Base-by-base conservation (phyloP, 1,140 invertebrate species). In the Ceratosolen fusciceps region DNA sequence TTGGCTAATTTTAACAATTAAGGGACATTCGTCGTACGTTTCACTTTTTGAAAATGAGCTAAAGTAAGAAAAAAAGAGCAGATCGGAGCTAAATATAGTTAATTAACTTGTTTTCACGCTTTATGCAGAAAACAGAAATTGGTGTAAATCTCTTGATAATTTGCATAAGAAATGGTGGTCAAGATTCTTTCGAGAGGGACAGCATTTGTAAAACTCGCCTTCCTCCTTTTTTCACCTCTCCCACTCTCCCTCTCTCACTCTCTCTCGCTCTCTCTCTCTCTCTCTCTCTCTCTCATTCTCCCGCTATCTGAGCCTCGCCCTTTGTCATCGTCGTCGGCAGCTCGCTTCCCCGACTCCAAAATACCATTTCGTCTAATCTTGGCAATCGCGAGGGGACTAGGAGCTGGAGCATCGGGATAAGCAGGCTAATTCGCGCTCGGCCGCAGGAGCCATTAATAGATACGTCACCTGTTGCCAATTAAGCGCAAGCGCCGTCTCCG, bases 391-490 rank as follows among this genome's bases (percentile, higher is more conserved):
- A 54, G n/a, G 3, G 21, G 60, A 14, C 10, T 37, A 19, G 8
- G 29, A 24, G 29, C 16, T 31, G n/a, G 16, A 56, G 58, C 29
- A 39, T 12, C 2, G 67, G 29, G n/a, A 37, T 29, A 52, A 73
- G 7, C 16, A 21, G 54, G 39, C 4, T 37, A 58, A 47, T 49
- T 24, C 21, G 67, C 29, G 56, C 21, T 54, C 58, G 80, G 65
- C 37, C 54, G 26, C n/a, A 52, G 34, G 70, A 77, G 80, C 80
- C 86, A 85, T 86, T 86, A 87, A 87, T 86, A 86, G 86, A 86
- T 79, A 82, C 80, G 85, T 87, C 84, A 85, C 79, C 70, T 74
- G 74, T 71, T 79, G 70, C 52, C 68, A 79, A 79, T 79, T 79
- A 79, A 73, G 70, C 56, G 58, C 60, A 12, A 68, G 60, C 56